Percentiles rank a stretch among this genome's conserved stretches.
phyloP scores from a whole-genome alignment of 37 sponge, comb jelly and placozoan genomes.

The Chondrosia reniformis region DNA sequence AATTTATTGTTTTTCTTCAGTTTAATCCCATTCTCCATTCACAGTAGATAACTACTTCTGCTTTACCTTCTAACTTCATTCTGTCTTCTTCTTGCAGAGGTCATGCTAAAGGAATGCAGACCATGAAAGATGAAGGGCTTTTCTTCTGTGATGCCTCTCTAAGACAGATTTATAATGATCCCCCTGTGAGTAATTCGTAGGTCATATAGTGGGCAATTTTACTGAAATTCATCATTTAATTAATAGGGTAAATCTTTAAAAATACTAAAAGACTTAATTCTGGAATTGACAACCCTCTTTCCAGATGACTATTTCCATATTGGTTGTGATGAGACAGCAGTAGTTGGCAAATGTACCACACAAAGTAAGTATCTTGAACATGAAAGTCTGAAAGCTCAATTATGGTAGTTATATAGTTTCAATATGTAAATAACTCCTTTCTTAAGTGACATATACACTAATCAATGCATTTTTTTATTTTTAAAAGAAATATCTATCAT shows the following conservation, averaged over 20 bases:
- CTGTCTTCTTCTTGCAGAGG: constrained; percentile 20
- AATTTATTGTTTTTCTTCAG: too few species aligned
- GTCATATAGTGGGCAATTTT: neutral
- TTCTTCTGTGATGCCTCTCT: constrained; percentile 9
- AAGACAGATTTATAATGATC: constrained; percentile 24
- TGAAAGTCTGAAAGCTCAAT: too few species aligned
- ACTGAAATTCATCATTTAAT: too few species aligned
- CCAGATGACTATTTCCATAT: constrained; percentile 34
- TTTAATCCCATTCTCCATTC: too few species aligned
- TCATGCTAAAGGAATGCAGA: constrained; percentile 25
- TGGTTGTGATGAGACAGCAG: constrained; percentile 46
- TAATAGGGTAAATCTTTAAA: neutral
- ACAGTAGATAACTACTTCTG: too few species aligned
- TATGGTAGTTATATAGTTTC: too few species aligned
- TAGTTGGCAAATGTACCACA: neutral
- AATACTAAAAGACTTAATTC: constrained; percentile 3
- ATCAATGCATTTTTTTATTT: neutral
- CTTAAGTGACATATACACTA: neutral
- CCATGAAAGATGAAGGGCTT: neutral
- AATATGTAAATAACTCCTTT: too few species aligned
- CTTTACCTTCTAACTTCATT: too few species aligned
- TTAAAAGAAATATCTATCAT: neutral
- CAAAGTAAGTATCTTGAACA: neutral
- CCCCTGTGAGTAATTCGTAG: constrained; percentile 4
- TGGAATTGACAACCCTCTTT: constrained; percentile 24